Percentiles rank a stretch among this genome's conserved stretches.
Conservation (phyloP, 1,140 invertebrate species). For the Polyergus mexicanus region DNA sequence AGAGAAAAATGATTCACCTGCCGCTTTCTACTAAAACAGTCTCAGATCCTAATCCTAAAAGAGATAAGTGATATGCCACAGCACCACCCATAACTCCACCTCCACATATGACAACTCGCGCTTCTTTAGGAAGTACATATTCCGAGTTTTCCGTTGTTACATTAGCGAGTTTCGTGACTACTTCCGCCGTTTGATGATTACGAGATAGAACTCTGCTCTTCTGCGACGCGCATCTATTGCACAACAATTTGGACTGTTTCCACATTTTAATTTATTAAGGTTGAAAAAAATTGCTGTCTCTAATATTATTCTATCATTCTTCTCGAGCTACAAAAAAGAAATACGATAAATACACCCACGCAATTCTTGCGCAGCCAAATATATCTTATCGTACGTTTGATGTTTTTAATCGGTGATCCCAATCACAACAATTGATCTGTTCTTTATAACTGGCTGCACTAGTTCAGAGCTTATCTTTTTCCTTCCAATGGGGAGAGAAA, state of each 20-base stretch:
- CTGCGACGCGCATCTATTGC: conserved; percentile 37
- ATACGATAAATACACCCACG: background rate
- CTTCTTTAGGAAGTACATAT: conserved; percentile 82
- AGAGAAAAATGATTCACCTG: conserved; percentile 82
- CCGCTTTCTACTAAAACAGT: conserved; percentile 96
- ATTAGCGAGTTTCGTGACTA: conserved; percentile 36
- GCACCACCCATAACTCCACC: conserved; percentile 97
- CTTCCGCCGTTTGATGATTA: conserved; percentile 44
- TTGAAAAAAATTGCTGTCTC: conserved; percentile 26
- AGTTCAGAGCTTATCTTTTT: too few relatives aligned
- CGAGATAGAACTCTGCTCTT: conserved; percentile 15
- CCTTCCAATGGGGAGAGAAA: too few relatives aligned
- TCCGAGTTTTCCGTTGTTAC: conserved; percentile 52
- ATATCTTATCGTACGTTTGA: background rate
- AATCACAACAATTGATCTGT: too few relatives aligned
- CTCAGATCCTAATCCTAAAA: conserved; percentile 93
- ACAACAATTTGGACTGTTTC: conserved; percentile 68
- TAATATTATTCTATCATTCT: background rate
- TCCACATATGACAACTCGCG: conserved; percentile 95
- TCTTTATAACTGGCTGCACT: too few relatives aligned
- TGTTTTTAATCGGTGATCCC: too few relatives aligned
- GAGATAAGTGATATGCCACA: conserved; percentile 97
- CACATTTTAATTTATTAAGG: conserved; percentile 63
- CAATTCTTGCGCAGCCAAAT: background rate
- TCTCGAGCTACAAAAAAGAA: background rate